These are phyloP conservation scores for Furcifer pardalis DNA, from an alignment of 2,797 vertebrate genomes.

Conservation along the genomic window DNA sequence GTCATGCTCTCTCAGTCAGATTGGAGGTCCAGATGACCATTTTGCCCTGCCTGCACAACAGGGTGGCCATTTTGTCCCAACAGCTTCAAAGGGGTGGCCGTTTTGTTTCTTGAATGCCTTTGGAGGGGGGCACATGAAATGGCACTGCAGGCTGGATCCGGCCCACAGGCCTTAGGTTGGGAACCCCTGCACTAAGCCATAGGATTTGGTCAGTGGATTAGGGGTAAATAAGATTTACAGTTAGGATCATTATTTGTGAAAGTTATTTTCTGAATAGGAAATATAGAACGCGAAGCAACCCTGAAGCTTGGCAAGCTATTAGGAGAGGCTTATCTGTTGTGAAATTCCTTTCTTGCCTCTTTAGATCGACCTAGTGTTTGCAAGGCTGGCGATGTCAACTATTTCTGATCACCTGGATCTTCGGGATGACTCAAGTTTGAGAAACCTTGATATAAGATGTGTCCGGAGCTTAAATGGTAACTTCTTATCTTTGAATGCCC, in stretches of 20 bases:
- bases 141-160: no score
- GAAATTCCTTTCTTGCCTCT: conserved; percentile 12
- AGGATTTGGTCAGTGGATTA: no score
- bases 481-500: neutral
- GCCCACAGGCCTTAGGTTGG: no score
- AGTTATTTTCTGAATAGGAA: neutral
- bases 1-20: no score
- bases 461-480: conserved; percentile 97
- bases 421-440: conserved; percentile 90
- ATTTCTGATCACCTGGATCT: conserved; percentile 96
- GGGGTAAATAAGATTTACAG: no score
- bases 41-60: no score
- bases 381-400: conserved; percentile 89
- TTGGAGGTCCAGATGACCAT: no score
- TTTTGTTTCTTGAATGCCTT: no score
- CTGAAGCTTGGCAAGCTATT: neutral
- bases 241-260: neutral
- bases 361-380: conserved; percentile 97
- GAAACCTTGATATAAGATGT: conserved; percentile 94
- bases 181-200: no score
- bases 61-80: no score
- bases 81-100: no score
- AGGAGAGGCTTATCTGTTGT: neutral
- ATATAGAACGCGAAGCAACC: neutral
- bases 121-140: no score